Evolutionary conservation across 2,888 invertebrate species (phyloP).

Genomic region (Eledone cirrhosa): DNA sequence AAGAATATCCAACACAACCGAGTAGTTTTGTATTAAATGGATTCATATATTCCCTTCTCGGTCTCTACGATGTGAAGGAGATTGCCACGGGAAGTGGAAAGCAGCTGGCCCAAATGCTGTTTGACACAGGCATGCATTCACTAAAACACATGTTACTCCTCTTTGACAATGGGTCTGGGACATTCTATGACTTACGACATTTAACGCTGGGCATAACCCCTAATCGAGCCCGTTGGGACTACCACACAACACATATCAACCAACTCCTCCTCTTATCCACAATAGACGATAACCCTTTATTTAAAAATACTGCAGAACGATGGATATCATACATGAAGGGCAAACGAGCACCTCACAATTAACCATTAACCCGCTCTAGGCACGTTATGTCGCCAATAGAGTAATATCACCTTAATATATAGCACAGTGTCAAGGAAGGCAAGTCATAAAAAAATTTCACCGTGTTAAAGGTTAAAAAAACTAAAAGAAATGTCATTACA

Average conservation of each 20-base stretch:
- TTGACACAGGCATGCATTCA: conserved; percentile 71
- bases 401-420: too few relatives aligned
- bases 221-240: conserved; percentile 97
- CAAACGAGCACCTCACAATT: conserved; percentile 93
- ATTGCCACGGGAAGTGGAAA: conserved; percentile 74
- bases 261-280: conserved; percentile 83
- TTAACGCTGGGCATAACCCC: conserved; percentile 78
- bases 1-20: conserved; percentile 97
- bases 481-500: too few relatives aligned
- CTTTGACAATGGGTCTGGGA: conserved; percentile 92
- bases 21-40: conserved; percentile 93
- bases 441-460: too few relatives aligned
- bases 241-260: conserved; percentile 97
- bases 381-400: not conserved
- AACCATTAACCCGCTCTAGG: conserved; percentile 24
- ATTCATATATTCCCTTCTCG: conserved; percentile 95
- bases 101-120: conserved; percentile 71
- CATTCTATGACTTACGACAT: conserved; percentile 95
- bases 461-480: too few relatives aligned
- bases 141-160: conserved; percentile 86
- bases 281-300: conserved; percentile 78
- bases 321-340: conserved; percentile 97
- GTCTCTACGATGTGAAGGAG: conserved; percentile 91
- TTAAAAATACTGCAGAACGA: conserved; percentile 84
- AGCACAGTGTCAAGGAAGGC: not conserved